phyloP scores from a whole-genome alignment of 2,888 invertebrate species.

The Eupithecia insigniata region DNA sequence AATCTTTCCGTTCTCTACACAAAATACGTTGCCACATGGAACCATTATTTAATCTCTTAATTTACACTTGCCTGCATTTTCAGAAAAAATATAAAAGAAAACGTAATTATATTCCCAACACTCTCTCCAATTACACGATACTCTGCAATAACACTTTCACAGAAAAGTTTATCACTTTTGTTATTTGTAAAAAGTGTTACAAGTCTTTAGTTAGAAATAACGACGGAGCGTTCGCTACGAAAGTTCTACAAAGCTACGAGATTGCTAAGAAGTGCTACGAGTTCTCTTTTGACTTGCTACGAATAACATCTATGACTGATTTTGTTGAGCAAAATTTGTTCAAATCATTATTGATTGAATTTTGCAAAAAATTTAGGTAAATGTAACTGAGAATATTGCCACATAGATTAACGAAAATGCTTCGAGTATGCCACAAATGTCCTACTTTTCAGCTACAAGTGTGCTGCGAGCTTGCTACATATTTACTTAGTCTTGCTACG shows the following conservation, averaged over 20 bases:
- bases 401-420: neutral
- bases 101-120: neutral
- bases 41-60: neutral
- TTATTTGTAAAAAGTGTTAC: conserved; percentile 14
- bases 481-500: too few species aligned
- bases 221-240: conserved; percentile 11
- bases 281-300: neutral
- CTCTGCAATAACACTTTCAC: conserved; percentile 13
- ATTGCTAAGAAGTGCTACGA: conserved; percentile 2
- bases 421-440: neutral
- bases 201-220: conserved; percentile 5
- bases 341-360: neutral
- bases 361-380: too few species aligned
- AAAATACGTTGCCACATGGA: neutral
- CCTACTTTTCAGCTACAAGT: neutral
- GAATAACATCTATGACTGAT: neutral
- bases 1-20: neutral
- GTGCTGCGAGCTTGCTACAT: neutral
- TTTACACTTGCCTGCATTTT: neutral
- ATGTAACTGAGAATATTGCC: neutral
- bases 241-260: conserved; percentile 11
- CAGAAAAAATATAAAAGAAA: neutral
- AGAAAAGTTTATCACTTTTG: conserved; percentile 17
- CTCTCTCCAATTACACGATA: conserved; percentile 17
- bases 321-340: neutral